Percentiles rank a stretch among this genome's conserved stretches.
These are phyloP conservation scores for Calliphora vomitoria DNA, from an alignment of 2,888 invertebrate species.

Conservation along the genomic window DNA sequence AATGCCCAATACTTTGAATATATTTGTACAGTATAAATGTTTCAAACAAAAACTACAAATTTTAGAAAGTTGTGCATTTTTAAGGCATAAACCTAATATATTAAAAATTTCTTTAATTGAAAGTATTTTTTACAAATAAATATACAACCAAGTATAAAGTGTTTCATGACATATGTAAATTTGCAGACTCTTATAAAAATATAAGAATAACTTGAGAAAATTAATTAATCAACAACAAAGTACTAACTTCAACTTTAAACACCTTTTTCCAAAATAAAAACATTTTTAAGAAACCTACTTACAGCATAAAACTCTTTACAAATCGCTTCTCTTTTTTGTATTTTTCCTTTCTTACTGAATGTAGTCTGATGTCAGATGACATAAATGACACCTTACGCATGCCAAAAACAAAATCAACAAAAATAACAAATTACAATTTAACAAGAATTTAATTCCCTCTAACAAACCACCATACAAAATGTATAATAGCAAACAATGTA, in stretches of 20 bases:
- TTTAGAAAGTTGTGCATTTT: too few species aligned
- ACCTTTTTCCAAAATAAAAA: constrained; percentile 18
- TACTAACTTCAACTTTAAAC: constrained; percentile 23
- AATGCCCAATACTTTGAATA: too few species aligned
- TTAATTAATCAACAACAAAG: constrained; percentile 26
- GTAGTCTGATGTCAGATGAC: constrained; percentile 37
- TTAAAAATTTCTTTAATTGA: too few species aligned
- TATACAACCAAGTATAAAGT: too few species aligned
- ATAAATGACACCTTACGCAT: constrained; percentile 73
- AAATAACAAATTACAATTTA: constrained; percentile 54
- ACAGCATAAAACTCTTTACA: constrained; percentile 54
- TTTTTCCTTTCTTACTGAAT: neutral
- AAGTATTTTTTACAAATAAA: too few species aligned
- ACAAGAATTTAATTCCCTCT: constrained; percentile 64
- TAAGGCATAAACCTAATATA: too few species aligned
- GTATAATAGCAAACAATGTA: constrained; percentile 9
- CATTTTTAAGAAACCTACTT: constrained; percentile 42
- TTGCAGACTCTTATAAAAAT: neutral
- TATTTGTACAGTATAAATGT: too few species aligned
- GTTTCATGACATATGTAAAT: too few species aligned
- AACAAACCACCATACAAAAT: constrained; percentile 51
- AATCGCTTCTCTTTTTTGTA: constrained; percentile 40
- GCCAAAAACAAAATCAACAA: constrained; percentile 61
- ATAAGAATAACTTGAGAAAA: neutral
- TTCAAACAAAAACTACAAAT: too few species aligned